Base-by-base conservation (phyloP, 2,113 vertebrate species). In the Sapayoa aenigma region DNA sequence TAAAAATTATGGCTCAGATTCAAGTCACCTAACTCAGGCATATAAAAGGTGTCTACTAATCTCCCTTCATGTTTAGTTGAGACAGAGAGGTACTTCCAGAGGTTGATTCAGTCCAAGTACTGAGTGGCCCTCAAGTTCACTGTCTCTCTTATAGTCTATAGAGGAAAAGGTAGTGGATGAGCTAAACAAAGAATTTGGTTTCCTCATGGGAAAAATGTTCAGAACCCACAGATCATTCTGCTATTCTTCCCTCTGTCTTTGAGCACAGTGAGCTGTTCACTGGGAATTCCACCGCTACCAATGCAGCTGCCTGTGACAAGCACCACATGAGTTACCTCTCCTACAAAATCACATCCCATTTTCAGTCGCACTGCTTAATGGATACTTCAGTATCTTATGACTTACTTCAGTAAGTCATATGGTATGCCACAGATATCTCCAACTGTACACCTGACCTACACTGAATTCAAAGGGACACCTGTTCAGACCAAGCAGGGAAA, bases 381-480 rank as follows among this genome's bases (percentile, higher is more conserved):
- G 23, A 15, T 55, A n/a, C n/a, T n/a, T n/a, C n/a, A n/a, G n/a
- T n/a, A n/a, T n/a, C n/a, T n/a, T n/a, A n/a, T n/a, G n/a, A n/a
- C 39, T 46, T 41, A 59, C 15, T 58, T 41, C 30, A 41, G 7
- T 28, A 80, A 28, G 19, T 14, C 42, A 59, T 8, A 35, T 0
- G 9, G 67, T 52, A 80, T 42, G 46, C 77, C 80, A 28, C 23
- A 62, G 44, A 68, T 20, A 12, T 12, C 56, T 71, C 47, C 35
- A 46, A 20, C 5, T 46, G 59, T 33, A 30, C 8, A 47, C 42
- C 17, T 22, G 53, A 83, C 37, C 49, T 33, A 11, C 0, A 0
- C 53, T 63, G 53, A 88, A 73, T 52, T 83, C 58, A 78, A 30
- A 75, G 25, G 42, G 25, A 49, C 2, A 4, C 5, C 33, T 53